Percentiles rank a stretch among this genome's conserved stretches.
These are phyloP conservation scores for Lepilemur septentrionalis DNA, from an alignment of 2,797 vertebrate genomes.

Conservation along the genomic window DNA sequence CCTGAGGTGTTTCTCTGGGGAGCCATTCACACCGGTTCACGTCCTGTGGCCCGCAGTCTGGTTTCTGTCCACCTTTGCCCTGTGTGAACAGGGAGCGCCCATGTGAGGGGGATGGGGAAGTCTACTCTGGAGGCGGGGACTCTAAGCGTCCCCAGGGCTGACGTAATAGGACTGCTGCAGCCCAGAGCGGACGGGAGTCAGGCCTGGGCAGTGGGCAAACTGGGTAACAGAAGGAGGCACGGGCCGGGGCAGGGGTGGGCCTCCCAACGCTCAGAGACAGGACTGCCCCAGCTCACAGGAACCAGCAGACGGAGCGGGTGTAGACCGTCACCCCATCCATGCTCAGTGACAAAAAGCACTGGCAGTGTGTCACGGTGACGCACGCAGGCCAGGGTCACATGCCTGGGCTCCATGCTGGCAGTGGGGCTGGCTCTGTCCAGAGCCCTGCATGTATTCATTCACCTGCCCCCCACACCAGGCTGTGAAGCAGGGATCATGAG, in stretches of 20 bases:
- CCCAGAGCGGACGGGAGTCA: neutral
- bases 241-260: too few species aligned
- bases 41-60: neutral
- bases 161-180: neutral
- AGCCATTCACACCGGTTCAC: neutral
- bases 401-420: neutral
- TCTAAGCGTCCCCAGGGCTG: neutral
- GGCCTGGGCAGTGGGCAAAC: neutral
- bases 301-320: neutral
- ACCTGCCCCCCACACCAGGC: neutral
- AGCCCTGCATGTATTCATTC: neutral
- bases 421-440: neutral
- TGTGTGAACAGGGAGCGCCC: neutral
- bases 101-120: neutral
- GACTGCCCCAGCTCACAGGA: neutral
- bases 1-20: neutral
- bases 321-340: fast-evolving
- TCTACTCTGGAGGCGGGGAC: neutral
- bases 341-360: neutral
- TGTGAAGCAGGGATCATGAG: neutral
- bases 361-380: neutral
- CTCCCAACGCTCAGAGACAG: neutral
- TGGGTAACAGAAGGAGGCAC: neutral
- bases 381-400: neutral
- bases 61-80: neutral